Percentiles rank a stretch among this genome's conserved stretches.
Conservation (phyloP, 2,113 vertebrate genomes). For the Emydura subglobosa region DNA sequence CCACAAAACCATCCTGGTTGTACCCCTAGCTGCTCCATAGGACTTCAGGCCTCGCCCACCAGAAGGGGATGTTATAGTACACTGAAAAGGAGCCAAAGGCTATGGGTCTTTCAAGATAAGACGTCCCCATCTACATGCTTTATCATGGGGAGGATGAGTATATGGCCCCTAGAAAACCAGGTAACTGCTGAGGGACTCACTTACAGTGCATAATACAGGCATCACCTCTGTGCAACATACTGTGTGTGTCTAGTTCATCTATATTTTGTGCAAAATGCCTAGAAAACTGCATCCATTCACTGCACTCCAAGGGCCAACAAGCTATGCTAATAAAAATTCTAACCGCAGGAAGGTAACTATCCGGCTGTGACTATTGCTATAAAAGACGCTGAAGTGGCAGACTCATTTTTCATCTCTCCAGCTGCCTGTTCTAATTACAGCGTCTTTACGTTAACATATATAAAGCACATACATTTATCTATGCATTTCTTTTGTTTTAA, state of each 20-base stretch:
- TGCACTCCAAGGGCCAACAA: slow-evolving; percentile 30
- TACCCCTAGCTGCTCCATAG: no score
- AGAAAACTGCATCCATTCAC: slow-evolving; percentile 56
- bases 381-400: slow-evolving; percentile 67
- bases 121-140: no score
- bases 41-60: no score
- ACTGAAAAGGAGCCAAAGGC: no score
- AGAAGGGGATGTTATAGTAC: no score
- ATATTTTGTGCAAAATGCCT: slow-evolving; percentile 42
- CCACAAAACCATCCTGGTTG: no score
- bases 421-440: not conserved
- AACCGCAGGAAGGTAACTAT: slow-evolving; percentile 57
- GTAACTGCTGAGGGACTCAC: not conserved
- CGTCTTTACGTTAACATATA: slow-evolving; percentile 23
- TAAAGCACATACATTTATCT: slow-evolving; percentile 16
- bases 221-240: not conserved
- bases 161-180: not conserved
- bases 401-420: slow-evolving; percentile 42
- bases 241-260: slow-evolving; percentile 23
- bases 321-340: slow-evolving; percentile 58
- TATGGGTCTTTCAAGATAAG: no score
- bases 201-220: not conserved
- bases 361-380: slow-evolving; percentile 58
- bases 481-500: slow-evolving; percentile 9
- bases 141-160: not conserved